Conservation (phyloP, 2,888 invertebrate genomes). For the Silvanus unidentatus region DNA sequence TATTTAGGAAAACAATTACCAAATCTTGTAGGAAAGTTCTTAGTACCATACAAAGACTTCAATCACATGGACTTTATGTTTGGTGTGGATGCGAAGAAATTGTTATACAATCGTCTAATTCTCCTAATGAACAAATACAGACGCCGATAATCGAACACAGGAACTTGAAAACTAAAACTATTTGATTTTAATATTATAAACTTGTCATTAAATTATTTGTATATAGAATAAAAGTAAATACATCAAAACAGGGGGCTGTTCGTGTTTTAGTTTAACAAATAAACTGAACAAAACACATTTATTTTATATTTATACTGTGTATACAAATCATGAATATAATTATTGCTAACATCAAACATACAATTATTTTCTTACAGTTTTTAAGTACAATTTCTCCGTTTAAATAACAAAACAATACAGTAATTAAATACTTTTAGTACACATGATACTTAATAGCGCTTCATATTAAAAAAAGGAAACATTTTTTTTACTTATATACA, state of each 20-base stretch:
- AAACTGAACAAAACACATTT: constrained; percentile 46
- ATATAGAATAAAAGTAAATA: neutral
- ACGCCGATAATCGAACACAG: constrained; percentile 8
- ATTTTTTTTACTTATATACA: constrained; percentile 45
- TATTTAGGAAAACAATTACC: constrained; percentile 51
- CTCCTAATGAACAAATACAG: constrained; percentile 48
- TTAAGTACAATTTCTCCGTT: constrained; percentile 43
- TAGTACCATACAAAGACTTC: constrained; percentile 53
- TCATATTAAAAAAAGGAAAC: constrained; percentile 42
- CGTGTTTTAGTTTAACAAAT: too few relatives aligned
- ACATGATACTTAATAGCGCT: constrained; percentile 40
- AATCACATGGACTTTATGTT: constrained; percentile 68
- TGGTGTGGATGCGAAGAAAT: constrained; percentile 55
- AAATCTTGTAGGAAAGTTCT: constrained; percentile 52
- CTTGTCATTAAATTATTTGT: neutral
- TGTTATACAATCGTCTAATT: constrained; percentile 55
- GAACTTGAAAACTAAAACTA: neutral
- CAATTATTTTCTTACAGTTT: constrained; percentile 43
- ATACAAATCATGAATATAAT: constrained; percentile 46
- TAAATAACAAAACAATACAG: constrained; percentile 46
- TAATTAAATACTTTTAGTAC: constrained; percentile 39
- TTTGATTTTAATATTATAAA: neutral
- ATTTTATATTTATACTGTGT: constrained; percentile 43
- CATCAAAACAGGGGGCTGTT: too few relatives aligned
- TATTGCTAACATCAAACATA: constrained; percentile 50